phyloP scores from a whole-genome alignment of 1,140 invertebrate genomes.

The Cephus cinctus region DNA sequence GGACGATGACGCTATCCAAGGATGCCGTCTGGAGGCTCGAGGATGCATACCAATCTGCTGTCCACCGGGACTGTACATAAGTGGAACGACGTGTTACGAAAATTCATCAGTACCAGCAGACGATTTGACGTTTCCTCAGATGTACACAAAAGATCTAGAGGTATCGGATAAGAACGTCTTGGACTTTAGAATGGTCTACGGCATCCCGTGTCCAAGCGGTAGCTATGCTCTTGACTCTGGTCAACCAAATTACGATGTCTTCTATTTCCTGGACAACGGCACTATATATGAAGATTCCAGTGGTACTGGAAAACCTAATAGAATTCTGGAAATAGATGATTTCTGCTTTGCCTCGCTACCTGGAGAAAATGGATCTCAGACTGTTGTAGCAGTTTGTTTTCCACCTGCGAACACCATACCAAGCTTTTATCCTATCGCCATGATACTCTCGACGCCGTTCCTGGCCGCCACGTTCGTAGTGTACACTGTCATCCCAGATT shows the following conservation, averaged over 20 bases:
- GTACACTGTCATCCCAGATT: constrained; percentile 65
- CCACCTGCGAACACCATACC: constrained; percentile 3
- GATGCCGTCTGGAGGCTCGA: background rate
- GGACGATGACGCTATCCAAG: background rate
- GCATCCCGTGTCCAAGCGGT: constrained; percentile 19
- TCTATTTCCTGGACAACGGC: constrained; percentile 41
- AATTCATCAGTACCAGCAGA: background rate
- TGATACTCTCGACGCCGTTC: constrained; percentile 68
- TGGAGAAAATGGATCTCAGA: constrained; percentile 6
- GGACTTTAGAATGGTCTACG: constrained; percentile 16
- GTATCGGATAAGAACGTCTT: constrained; percentile 13
- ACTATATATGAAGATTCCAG: constrained; percentile 20
- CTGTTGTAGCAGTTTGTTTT: constrained; percentile 24
- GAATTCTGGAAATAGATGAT: constrained; percentile 15
- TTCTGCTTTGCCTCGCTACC: constrained; percentile 35
- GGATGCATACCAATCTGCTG: constrained; percentile 29
- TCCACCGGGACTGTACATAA: constrained; percentile 21
- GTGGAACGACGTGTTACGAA: constrained; percentile 9
- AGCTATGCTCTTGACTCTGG: constrained; percentile 32
- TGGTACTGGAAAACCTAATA: background rate
- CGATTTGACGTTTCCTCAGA: constrained; percentile 12
- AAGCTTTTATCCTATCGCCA: constrained; percentile 25
- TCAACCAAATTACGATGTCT: constrained; percentile 27
- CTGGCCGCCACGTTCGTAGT: constrained; percentile 66
- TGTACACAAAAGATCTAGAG: constrained; percentile 16